These are phyloP conservation scores for Macrostomum lignano DNA, from an alignment of 1,140 invertebrate genomes.

Conservation along the genomic window DNA sequence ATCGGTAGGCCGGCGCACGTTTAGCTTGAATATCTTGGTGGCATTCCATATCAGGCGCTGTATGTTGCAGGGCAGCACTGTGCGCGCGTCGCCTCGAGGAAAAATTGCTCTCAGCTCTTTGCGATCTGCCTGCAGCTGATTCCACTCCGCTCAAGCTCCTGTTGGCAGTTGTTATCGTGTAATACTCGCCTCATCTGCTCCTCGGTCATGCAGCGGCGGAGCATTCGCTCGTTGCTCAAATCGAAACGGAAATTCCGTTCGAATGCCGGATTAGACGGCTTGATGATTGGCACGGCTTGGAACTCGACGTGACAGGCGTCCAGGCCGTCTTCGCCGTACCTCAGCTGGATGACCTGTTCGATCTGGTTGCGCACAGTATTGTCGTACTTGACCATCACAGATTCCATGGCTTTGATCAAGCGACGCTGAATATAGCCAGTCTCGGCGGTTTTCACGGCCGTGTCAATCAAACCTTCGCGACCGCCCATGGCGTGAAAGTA, in stretches of 20 bases:
- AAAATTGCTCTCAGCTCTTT: conserved; percentile 44
- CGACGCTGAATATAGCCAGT: conserved; percentile 94
- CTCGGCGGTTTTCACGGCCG: conserved; percentile 97
- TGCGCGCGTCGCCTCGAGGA: conserved; percentile 15
- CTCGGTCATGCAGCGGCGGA: conserved; percentile 2
- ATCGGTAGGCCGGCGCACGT: conserved; percentile 64
- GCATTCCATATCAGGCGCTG: conserved; percentile 98
- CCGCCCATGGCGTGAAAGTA: conserved; percentile 99
- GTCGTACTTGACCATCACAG: conserved; percentile 62
- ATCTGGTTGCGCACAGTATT: conserved; percentile 27
- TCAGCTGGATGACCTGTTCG: conserved; percentile 56
- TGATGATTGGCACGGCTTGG: conserved; percentile 70
- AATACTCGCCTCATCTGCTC: neutral
- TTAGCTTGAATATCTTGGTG: conserved; percentile 96
- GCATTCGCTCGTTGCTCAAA: conserved; percentile 51
- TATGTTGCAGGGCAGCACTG: conserved; percentile 60
- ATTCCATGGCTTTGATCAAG: conserved; percentile 99
- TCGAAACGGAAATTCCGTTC: conserved; percentile 86
- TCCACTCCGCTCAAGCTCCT: conserved; percentile 92
- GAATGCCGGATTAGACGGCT: conserved; percentile 73
- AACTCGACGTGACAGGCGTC: conserved; percentile 82
- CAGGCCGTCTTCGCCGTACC: conserved; percentile 87
- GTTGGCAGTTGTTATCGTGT: too few relatives aligned
- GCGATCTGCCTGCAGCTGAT: conserved; percentile 57
- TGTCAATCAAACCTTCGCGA: conserved; percentile 98